Base-by-base conservation (phyloP, 2,113 vertebrate genomes). In the Periophthalmodon schlosseri region DNA sequence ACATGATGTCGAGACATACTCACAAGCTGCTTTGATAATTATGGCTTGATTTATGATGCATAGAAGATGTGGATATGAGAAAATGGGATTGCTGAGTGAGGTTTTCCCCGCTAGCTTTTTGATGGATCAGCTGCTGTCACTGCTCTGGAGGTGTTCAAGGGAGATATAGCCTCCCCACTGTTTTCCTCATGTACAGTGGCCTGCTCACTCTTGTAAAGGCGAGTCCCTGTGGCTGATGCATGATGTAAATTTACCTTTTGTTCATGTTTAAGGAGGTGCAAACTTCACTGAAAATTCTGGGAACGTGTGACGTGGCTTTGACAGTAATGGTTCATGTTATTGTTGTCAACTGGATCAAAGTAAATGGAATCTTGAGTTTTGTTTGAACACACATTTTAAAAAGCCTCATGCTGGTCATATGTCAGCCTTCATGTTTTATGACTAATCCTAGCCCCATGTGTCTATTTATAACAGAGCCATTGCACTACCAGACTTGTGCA, bases 31-130 rank as follows among this genome's bases (percentile, higher is more conserved):
- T 60, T 57, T 82, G 73, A 69, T 84, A 74, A 88, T 88, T 85
- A 86, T 72, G 57, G 78, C 60, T 72, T 81, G 85, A 88, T 87
- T 84, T 77, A 89, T 84, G 61, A 76, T 63, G 60, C 14, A 24
- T 34, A n/a, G 64, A 60, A 2, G 63, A 68, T 0, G 69, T 57
- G 67, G 67, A 75, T 18, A 75, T 5, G 36, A 52, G 33, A 21
- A 52, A 58, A 20, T n/a, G 46, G 52, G 56, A 71, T 46, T 61
- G 57, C 65, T 68, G 50, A 65, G 68, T 39, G 77, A 73, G 70
- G 60, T 56, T 33, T 61, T 71, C 75, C 33, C 56, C 3, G n/a
- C 44, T 65, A 47, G 61, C 56, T 54, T 69, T 72, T 70, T 88
- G 88, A 87, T 81, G 73, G 50, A 90, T 88, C 61, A 73, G 49